phyloP scores from a whole-genome alignment of 1,140 invertebrate genomes.

The Mamestra configurata region DNA sequence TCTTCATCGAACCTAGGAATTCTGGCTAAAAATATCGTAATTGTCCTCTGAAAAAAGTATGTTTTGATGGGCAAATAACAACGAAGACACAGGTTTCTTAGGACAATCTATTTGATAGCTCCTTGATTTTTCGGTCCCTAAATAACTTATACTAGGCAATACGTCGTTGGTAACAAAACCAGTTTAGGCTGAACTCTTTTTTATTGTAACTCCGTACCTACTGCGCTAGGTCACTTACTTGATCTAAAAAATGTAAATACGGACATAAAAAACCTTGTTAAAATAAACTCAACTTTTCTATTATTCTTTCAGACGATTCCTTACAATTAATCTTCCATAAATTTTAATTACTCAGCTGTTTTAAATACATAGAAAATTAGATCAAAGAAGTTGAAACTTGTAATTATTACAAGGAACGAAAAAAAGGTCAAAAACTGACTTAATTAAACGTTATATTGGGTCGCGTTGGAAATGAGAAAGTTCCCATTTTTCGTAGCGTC shows the following conservation, averaged over 20 bases:
- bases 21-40: too few species aligned
- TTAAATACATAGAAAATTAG: slow-evolving; percentile 58
- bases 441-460: slow-evolving; percentile 69
- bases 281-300: slow-evolving; percentile 12
- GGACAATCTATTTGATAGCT: too few species aligned
- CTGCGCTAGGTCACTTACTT: too few species aligned
- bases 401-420: slow-evolving; percentile 67
- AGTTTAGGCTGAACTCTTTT: too few species aligned
- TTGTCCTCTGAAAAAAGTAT: too few species aligned
- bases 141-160: too few species aligned
- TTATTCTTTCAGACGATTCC: slow-evolving; percentile 25
- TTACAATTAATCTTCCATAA: slow-evolving; percentile 40
- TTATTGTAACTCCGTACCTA: too few species aligned
- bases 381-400: slow-evolving; percentile 68
- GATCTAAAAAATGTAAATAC: neutral
- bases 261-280: neutral
- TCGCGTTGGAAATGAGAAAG: slow-evolving; percentile 66
- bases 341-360: slow-evolving; percentile 46
- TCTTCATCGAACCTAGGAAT: too few species aligned
- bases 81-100: too few species aligned
- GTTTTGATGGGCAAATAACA: too few species aligned
- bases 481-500: slow-evolving; percentile 59
- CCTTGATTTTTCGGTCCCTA: too few species aligned
- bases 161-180: too few species aligned
- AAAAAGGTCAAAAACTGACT: slow-evolving; percentile 65